Evolutionary conservation across 2,113 vertebrate species (phyloP), one percentile per base, ranked within the genome.

Genomic region (Solea senegalensis): DNA sequence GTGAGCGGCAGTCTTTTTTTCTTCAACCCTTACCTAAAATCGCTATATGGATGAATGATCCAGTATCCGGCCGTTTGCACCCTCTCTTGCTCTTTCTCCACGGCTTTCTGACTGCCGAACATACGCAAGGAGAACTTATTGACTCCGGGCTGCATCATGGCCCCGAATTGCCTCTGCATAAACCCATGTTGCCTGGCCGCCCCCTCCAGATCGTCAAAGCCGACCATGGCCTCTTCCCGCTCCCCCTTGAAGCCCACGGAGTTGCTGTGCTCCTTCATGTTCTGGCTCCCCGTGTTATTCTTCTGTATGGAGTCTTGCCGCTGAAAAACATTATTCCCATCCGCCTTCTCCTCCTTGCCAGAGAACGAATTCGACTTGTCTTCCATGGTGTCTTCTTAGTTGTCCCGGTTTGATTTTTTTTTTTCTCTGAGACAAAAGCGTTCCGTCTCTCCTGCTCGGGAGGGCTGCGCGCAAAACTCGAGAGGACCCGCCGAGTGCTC

Each of bases 61-160:
- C 97, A 99, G 93, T 98, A 97, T 86, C 97, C 97, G 87, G 97
- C 97, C 92, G 96, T 97, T 92, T 98, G 97, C 86, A 99, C 97
- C 93, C 97, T 92, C 92, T 99, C 97, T 84, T 99, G 97, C 85
- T 99, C 97, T 82, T 98, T 98, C 93, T 99, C 97, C 93, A 99
- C 97, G 64, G 96, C 97, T 94, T 97, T 98, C 94, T 99, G 97
- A 92, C 97, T 98, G 80, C 97, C 97, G 83, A 98, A 99, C 97
- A 98, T 99, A 77, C 97, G 95, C 88, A 99, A 94, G 68, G 97
- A 98, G 94, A 99, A 99, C 96, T 99, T 99, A 95, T 99, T 98
- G 92, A 98, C 96, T 76, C 97, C 97, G 65, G 96, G 97, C 94
- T 98, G 96, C 93, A 99, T 94, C 95, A 99, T 96, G 82, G 97